A percentile compares a stretch with the other conserved stretches of the same genome.
Evolutionary conservation across 2,888 invertebrate species (phyloP).

Genomic region (Anticlea derivata): DNA sequence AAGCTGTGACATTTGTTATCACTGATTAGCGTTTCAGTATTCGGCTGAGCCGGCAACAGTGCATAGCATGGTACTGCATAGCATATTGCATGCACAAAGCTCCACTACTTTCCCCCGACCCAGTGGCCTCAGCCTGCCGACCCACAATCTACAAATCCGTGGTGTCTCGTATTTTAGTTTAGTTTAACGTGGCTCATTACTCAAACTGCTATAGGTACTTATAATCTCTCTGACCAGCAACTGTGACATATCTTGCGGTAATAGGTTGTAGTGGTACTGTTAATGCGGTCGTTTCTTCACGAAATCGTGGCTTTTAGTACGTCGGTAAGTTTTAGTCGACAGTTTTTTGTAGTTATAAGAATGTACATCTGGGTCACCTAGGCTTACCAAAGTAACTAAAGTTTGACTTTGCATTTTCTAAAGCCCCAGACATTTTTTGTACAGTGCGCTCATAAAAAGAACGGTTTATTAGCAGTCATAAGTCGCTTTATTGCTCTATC

Average conservation of each 20-base stretch:
- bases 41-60: neutral
- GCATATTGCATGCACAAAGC: conserved; percentile 61
- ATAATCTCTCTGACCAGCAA: conserved; percentile 57
- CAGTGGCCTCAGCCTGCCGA: conserved; percentile 75
- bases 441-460: conserved; percentile 4
- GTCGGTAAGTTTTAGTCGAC: conserved; percentile 3
- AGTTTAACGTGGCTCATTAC: conserved; percentile 68
- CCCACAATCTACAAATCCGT: conserved; percentile 76
- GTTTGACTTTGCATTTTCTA: neutral
- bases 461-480: conserved; percentile 21
- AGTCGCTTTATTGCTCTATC: conserved; percentile 29
- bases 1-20: neutral
- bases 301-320: conserved; percentile 36
- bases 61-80: too few species aligned
- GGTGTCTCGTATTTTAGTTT: conserved; percentile 75
- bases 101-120: conserved; percentile 82
- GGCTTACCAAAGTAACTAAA: neutral
- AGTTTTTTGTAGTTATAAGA: conserved; percentile 2
- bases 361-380: neutral
- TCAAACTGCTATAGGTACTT: conserved; percentile 56
- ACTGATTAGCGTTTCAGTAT: conserved; percentile 2
- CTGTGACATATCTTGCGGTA: conserved; percentile 41
- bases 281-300: conserved; percentile 28
- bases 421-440: neutral
- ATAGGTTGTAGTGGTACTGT: conserved; percentile 35